Conservation (phyloP, 1,140 invertebrate species). For the Glossosoma conforme region DNA sequence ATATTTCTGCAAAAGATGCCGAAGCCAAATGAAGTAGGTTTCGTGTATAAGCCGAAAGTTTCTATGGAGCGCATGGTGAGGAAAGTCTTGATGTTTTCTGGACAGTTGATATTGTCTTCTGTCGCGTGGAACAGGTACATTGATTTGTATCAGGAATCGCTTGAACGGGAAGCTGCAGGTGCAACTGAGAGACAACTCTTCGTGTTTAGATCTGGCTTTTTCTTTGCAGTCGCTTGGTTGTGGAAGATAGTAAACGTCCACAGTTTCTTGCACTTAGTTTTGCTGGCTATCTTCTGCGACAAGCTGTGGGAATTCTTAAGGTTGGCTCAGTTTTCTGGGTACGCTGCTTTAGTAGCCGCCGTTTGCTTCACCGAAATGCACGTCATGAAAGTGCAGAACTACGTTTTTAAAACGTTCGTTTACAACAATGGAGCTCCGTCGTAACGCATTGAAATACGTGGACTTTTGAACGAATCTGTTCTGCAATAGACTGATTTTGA, state of each 20-base stretch:
- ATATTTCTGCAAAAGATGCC: constrained; percentile 44
- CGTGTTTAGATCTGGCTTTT: constrained; percentile 59
- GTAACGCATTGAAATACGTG: no score
- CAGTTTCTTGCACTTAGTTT: constrained; percentile 67
- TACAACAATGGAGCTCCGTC: constrained; percentile 19
- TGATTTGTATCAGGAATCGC: constrained; percentile 66
- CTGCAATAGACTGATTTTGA: no score
- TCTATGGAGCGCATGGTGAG: constrained; percentile 57
- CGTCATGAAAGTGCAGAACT: constrained; percentile 50
- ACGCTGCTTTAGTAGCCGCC: constrained; percentile 50
- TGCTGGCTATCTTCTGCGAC: constrained; percentile 76
- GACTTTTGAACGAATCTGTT: no score
- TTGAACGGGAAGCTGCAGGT: constrained; percentile 52
- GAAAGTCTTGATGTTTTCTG: constrained; percentile 60
- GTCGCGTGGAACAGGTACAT: constrained; percentile 78
- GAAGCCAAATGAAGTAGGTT: constrained; percentile 51
- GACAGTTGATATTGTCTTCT: constrained; percentile 66
- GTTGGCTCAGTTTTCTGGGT: constrained; percentile 58
- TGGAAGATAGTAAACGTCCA: constrained; percentile 80
- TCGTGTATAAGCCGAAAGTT: constrained; percentile 60
- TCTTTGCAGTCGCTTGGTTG: constrained; percentile 66
- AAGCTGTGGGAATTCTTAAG: constrained; percentile 68
- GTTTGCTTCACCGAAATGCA: constrained; percentile 58
- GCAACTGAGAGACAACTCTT: constrained; percentile 51
- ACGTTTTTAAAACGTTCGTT: constrained; percentile 43